Base-by-base conservation (phyloP, 2,888 invertebrate species). In the Calliphora vomitoria region DNA sequence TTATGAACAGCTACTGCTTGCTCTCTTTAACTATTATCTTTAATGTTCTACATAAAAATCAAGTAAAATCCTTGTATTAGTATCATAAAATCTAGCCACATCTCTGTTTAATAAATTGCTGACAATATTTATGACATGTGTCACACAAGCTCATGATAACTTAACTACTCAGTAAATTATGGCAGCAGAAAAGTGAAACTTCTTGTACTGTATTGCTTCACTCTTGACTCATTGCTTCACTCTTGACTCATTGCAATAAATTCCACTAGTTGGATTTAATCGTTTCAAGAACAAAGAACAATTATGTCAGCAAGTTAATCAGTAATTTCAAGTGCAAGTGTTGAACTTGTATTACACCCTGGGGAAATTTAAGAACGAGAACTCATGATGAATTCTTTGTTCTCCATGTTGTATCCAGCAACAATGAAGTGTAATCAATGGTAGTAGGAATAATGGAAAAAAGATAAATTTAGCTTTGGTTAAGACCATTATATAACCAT, bases 91-190 rank as follows among this genome's bases (percentile, higher is more conserved):
- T 44, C n/a, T 50, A 35, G 20, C 6, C 8, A 72, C 71, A 31
- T 41, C 76, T 35, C 82, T 79, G 79, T 5, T 62, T 58, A 38
- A 64, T 11, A 60, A 82, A 68, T 71, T 58, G 11, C 20, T 69
- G 25, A 38, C 66, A 69, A 72, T 74, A 83, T 55, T 81, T 82
- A 85, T 85, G 84, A 85, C 78, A 78, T 87, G 69, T 79, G 87
- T 79, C 74, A 87, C 11, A 84, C 64, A 15, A 55, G 41, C 38
- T 76, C 50, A 68, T 86, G 64, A 82, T 76, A 82, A 74, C 84
- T 87, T 62, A 84, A 84, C 74, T 83, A 76, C 75, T 44, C 11
- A 66, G 31, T 44, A 66, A 82, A 86, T 82, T 83, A 55, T 81
- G 4, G 81, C 55, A 15, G 3, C 35, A 55, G 20, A 20, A 82